Evolutionary conservation across 1,140 invertebrate genomes (phyloP), one percentile per base, ranked within the genome.

Genomic region (Zeugodacus cucurbitae): DNA sequence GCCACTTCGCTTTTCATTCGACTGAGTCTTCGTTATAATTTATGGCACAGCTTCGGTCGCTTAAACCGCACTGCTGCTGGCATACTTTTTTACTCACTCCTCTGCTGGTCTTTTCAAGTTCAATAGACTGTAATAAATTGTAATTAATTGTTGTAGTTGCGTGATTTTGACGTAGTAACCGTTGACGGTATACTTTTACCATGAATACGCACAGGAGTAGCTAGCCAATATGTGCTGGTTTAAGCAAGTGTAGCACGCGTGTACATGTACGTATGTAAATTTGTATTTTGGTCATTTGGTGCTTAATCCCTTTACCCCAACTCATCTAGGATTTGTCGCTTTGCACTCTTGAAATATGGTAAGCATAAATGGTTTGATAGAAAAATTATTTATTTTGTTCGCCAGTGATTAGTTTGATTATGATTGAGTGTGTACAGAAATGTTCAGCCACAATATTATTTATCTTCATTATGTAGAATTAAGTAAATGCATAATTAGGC

Each of bases 41-140:
- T 82, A 82, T 41, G 74, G 44, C 11, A 17, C 41, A 82, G 41
- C 74, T 82, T 54, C 22, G 6, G n/a, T 5, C 44, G 41, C 67
- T 41, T 74, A 74, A 37, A 22, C 34, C 14, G 22, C 67, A 74
- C 34, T 37, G 29, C 67, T 41, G 20, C 14, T 48, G 1, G 41
- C 41, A 32, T 11, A 44, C 20, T 44, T 78, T 59, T 78, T 44
- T 26, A 22, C 37, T 78, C 74, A 78, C 41, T 26, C 41, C 34
- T 29, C n/a, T 82, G n/a, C 14, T 48, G n/a, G 74, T 41, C 74
- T 29, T 82, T 82, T 82, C 74, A 82, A 86, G 57, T 48, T 86
- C 85, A 86, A 86, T 86, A 86, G 85, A 86, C 48, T 86, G 85
- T 58, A 86, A 86, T 86, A 86, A 86, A 86, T 86, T 86, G 54